phyloP scores from a whole-genome alignment of 2,797 vertebrate genomes.

The Parotocinclus haroldoi region DNA sequence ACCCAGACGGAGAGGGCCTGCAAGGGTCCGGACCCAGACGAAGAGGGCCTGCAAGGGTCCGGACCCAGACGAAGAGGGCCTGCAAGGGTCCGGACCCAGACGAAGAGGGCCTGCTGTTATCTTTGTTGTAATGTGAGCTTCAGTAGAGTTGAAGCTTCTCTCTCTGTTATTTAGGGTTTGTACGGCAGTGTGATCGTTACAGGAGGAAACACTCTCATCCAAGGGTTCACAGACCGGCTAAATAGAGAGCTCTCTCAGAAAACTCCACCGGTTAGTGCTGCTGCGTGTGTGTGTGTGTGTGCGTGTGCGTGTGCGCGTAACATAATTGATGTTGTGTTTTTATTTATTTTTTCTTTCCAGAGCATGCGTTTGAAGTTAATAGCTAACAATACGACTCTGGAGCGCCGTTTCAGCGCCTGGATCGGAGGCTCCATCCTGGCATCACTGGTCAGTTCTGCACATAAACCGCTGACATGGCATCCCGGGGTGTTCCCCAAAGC shows the following conservation, averaged over 20 bases:
- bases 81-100: no score
- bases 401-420: slow-evolving; percentile 95
- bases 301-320: no score
- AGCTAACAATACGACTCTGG: slow-evolving; percentile 96
- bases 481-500: no score
- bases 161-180: slow-evolving; percentile 76
- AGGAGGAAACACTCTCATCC: slow-evolving; percentile 95
- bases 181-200: slow-evolving; percentile 97
- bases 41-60: no score
- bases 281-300: no score
- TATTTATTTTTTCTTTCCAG: slow-evolving; percentile 59
- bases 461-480: no score
- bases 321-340: not conserved
- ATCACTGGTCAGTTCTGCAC: slow-evolving; percentile 80
- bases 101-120: no score
- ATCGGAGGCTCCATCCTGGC: slow-evolving; percentile 97
- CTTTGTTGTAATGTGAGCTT: no score
- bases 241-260: slow-evolving; percentile 98
- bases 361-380: slow-evolving; percentile 98
- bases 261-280: slow-evolving; percentile 88
- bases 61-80: no score
- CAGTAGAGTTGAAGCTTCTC: no score
- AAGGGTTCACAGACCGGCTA: slow-evolving; percentile 94
- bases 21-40: no score
- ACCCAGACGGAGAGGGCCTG: no score